Conservation (phyloP, 2,888 invertebrate species). For the Seladonia tumulorum region DNA sequence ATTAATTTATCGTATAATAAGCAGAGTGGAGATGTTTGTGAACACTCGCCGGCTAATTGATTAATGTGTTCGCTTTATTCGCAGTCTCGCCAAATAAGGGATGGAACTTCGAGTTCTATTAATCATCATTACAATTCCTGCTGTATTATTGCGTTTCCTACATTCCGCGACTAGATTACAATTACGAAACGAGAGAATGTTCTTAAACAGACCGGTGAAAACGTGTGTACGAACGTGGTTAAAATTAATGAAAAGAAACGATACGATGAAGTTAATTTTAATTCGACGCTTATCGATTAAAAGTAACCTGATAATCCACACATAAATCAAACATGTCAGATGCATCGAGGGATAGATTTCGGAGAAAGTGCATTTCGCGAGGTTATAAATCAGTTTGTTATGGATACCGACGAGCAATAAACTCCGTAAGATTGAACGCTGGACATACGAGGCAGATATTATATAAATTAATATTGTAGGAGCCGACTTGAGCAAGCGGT, state of each 20-base stretch:
- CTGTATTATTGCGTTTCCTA: background rate
- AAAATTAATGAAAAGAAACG: too few relatives aligned
- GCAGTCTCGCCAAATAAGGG: background rate
- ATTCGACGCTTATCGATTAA: background rate
- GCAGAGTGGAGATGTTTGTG: background rate
- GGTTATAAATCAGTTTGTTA: conserved; percentile 2
- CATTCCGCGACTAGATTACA: background rate
- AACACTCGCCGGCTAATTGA: conserved; percentile 1
- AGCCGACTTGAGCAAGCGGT: background rate
- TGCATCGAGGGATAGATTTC: conserved; percentile 2
- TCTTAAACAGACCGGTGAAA: background rate
- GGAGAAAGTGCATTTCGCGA: background rate
- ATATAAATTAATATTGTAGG: conserved; percentile 18
- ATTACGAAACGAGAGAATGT: background rate
- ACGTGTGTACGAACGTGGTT: background rate
- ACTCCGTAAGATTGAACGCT: conserved; percentile 5
- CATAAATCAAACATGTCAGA: background rate
- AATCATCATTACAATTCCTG: background rate
- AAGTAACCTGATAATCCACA: background rate
- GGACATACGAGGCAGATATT: conserved; percentile 8
- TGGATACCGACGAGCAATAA: conserved; percentile 17
- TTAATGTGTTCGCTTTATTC: conserved; percentile 1
- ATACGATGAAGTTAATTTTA: background rate
- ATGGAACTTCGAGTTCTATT: background rate
- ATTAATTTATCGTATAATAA: conserved; percentile 1